Evolutionary conservation across 2,888 invertebrate genomes (phyloP), one percentile per base, ranked within the genome.

Genomic region (Gnatocerus cornutus): DNA sequence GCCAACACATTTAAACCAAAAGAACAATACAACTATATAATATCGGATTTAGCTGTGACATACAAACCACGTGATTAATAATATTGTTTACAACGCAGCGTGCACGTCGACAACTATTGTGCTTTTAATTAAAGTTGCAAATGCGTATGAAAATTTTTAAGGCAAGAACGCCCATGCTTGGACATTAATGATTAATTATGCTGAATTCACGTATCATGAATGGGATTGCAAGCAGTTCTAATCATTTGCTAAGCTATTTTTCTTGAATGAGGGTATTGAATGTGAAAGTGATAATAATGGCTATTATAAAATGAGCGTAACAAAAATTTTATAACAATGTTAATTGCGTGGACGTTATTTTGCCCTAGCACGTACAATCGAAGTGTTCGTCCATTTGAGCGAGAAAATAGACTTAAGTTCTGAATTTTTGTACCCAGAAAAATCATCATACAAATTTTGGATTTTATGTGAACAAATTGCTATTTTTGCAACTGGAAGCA

Each of bases 1-100:
- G 68, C 72, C 69, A 66, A 63, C 63, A 63, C 58, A 58, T 63
- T 69, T 68, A 52, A 71, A 62, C 50, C 50, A 71, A 69, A 71
- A 70, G 41, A 41, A 70, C 56, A 62, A 62, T 46, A 64, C 37
- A 69, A 69, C 63, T 48, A 68, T 61, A 68, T 62, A 68, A 68
- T 62, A 55, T 62, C 43, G 55, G 61, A 56, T 65, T 65, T 65
- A 56, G 55, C 55, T 13, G 53, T 39, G 65, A 65, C 65, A 65
- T 39, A 55, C 29, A 55, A 65, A 65, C 10, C 27, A 48, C 33
- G 56, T 56, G 65, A 56, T 56, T 65, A 65, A 56, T 56, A 65
- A 65, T 45, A 65, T 65, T 65, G 64, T 53, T 64, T 53, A 33
- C 8, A 52, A 27, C 64, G 30, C 64, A 45, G 53, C 64, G 30